Base-by-base conservation (phyloP, 2,113 vertebrate genomes). In the Marcusenius ussheri region DNA sequence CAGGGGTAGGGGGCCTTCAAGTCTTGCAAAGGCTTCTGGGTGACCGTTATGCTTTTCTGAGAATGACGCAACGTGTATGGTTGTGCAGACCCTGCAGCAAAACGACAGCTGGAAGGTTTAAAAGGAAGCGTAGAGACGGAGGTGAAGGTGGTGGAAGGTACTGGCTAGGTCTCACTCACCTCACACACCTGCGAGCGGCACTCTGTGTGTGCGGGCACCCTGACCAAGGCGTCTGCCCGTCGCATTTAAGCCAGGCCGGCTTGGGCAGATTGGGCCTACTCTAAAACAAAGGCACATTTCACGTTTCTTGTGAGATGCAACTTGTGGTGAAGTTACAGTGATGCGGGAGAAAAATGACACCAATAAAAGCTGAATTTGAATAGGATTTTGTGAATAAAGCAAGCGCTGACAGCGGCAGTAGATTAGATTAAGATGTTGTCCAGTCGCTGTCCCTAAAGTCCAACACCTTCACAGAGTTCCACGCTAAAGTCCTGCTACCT, bases 1-100 rank as follows among this genome's bases (percentile, higher is more conserved):
- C 15, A 17, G 35, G 31, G 15, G 35, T 42, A 42, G 35, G 31
- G 74, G 74, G 74, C 74, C 31, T 80, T 39, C 74, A 80, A 13
- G 74, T 42, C 42, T 42, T 19, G 31, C 74, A 42, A 42, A 53
- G 89, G 89, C 88, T 88, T 90, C 3, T 39, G 45, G 85, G 49
- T 84, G 9, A 92, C 91, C 90, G 88, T 91, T 89, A 51, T 89
- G 90, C 83, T 56, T 70, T 62, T 91, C 88, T 89, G 66, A 91
- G 89, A 88, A 88, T 90, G 70, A 62, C 9, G 46, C 42, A 31
- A 87, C 8, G 24, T 56, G 45, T 51, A 49, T n/a, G 21, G 15
- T 58, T 62, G 45, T 0, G 3, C 42, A 21, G 77, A 66, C 62
- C 2, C 62, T 66, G 62, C n/a, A 10, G 2, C 10, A 77, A 39